phyloP scores from a whole-genome alignment of 2,888 invertebrate genomes.

The Pterostichus niger region DNA sequence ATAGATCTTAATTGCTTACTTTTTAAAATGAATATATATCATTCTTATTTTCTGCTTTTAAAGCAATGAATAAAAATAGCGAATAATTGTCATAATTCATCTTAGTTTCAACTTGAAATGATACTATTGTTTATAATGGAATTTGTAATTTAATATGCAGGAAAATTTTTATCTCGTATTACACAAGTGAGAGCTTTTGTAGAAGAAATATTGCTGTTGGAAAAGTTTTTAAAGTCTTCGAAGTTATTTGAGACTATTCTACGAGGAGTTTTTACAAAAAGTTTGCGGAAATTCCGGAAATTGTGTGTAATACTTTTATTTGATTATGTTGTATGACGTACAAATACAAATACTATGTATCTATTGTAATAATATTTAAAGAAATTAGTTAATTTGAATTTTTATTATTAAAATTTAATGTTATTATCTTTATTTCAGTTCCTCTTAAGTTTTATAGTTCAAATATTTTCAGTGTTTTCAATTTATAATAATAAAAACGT shows the following conservation, averaged over 20 bases:
- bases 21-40: too few species aligned
- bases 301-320: slow-evolving; percentile 26
- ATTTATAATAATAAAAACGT: too few species aligned
- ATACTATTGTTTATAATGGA: slow-evolving; percentile 13
- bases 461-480: too few species aligned
- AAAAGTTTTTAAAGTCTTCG: slow-evolving; percentile 28
- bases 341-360: too few species aligned
- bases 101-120: background rate
- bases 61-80: background rate
- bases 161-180: slow-evolving; percentile 30
- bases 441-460: too few species aligned
- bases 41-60: background rate
- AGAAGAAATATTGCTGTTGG: slow-evolving; percentile 36
- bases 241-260: slow-evolving; percentile 10
- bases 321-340: slow-evolving; percentile 11
- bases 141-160: slow-evolving; percentile 46
- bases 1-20: too few species aligned
- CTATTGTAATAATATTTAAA: too few species aligned
- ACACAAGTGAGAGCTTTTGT: slow-evolving; percentile 41
- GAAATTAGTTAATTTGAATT: too few species aligned
- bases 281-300: slow-evolving; percentile 13
- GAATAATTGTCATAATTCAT: slow-evolving; percentile 47
- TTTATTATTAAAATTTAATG: too few species aligned
- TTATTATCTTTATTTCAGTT: too few species aligned
- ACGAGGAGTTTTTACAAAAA: slow-evolving; percentile 13